Base-by-base conservation (phyloP, 2,113 vertebrate species). In the Phycodurus eques region DNA sequence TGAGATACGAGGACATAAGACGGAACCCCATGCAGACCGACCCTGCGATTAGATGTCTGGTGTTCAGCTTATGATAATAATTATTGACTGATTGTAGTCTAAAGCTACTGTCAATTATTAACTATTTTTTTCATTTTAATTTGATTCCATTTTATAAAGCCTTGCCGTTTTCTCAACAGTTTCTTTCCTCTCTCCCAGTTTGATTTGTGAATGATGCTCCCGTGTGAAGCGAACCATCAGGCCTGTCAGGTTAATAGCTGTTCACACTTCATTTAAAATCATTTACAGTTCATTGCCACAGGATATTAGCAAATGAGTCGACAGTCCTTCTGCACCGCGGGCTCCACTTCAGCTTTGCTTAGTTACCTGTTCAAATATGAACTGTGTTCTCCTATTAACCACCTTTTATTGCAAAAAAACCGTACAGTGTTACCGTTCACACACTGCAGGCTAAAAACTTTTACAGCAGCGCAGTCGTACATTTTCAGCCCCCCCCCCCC, bases 1-100 rank as follows among this genome's bases (percentile, higher is more conserved):
- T 66, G 73, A 85, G 77, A 81, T 81, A 80, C 77, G 63, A 20
- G 54, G 75, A 78, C 78, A 68, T 57, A 33, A 80, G 75, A 70
- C 47, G 59, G 75, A 75, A 74, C 62, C 65, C 80, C 51, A 4
- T 73, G 60, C 42, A 76, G 47, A 68, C 74, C 73, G 74, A 68
- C 20, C 68, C 72, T 80, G 79, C 74, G 70, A 46, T 80, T 39
- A 20, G 69, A 8, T 27, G 27, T 27, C 46, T 47, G 46, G 46
- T 47, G 46, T 14, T 47, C 46, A 47, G 13, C 19, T 10, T 8
- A n/a, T 54, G 8, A n/a, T n/a, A 54, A 9, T 54, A 54, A 54
- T n/a, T 2, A 39, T 39, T 39, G 35, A 39, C 35, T 3, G 19
- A 15, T 6, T 4, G 49, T 17, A 51, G 20, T n/a, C 8, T 10